A percentile compares a stretch with the other conserved stretches of the same genome.
Evolutionary conservation across 1,140 invertebrate species (phyloP).

Genomic region (Olivierus martensii): DNA sequence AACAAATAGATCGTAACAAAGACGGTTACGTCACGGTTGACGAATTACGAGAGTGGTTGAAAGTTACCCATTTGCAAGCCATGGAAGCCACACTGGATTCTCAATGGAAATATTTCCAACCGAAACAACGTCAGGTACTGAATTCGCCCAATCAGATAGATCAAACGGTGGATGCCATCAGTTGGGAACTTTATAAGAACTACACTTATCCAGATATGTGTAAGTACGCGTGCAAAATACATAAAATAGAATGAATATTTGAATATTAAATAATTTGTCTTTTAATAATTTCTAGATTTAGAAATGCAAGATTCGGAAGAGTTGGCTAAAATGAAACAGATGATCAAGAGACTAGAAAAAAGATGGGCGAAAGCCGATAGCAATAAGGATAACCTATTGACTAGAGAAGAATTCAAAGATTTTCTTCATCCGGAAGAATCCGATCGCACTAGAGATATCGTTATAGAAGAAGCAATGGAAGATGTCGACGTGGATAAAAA

Average conservation of each 20-base stretch:
- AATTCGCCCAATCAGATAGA: slow-evolving; percentile 58
- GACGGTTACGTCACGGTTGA: slow-evolving; percentile 72
- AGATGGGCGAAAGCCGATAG: slow-evolving; percentile 66
- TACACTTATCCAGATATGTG: slow-evolving; percentile 54
- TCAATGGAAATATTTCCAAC: slow-evolving; percentile 55
- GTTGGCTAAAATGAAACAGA: slow-evolving; percentile 43
- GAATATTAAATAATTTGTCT: no score
- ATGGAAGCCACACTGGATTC: slow-evolving; percentile 69
- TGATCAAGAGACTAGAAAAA: slow-evolving; percentile 65
- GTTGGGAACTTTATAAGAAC: slow-evolving; percentile 76
- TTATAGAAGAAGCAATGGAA: slow-evolving; percentile 86
- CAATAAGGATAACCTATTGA: slow-evolving; percentile 54
- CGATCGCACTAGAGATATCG: slow-evolving; percentile 72
- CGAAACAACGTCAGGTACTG: slow-evolving; percentile 19
- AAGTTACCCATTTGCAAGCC: slow-evolving; percentile 51
- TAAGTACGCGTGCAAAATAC: neutral
- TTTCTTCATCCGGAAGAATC: slow-evolving; percentile 96
- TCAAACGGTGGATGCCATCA: slow-evolving; percentile 54
- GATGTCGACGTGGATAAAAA: slow-evolving; percentile 96
- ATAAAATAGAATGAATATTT: no score
- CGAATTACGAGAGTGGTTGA: slow-evolving; percentile 80
- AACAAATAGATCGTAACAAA: slow-evolving; percentile 22
- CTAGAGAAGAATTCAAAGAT: slow-evolving; percentile 71
- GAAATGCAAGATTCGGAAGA: slow-evolving; percentile 1
- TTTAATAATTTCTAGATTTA: no score